Base-by-base conservation (phyloP, 2,797 vertebrate genomes). In the Hylomyscus alleni region DNA sequence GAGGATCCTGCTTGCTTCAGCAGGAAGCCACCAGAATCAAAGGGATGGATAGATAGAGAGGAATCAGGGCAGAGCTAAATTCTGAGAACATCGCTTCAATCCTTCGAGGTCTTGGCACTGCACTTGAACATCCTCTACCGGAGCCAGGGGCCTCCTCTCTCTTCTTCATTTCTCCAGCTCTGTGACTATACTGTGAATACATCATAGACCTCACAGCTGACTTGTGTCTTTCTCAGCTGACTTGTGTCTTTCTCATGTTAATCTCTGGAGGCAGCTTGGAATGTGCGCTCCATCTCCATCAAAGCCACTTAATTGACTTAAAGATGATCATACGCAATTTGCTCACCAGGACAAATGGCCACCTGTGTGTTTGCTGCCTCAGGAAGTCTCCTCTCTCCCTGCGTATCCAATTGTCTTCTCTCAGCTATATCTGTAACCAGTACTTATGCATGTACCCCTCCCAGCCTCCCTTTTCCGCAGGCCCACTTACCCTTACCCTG, bases 231-330 rank as follows among this genome's bases (percentile, higher is more conserved):
- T 83, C 31, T 54, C 75, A 85, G 77, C 81, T 31, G 2, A n/a
- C n/a, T n/a, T n/a, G n/a, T 44, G 44, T 44, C 44, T 15, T 44
- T 5, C 81, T 69, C 89, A 54, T 56, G 9, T 60, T n/a, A 91
- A 54, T 69, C 89, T 96, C 87, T 83, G 67, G 37, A n/a, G 29
- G 50, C 69, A 0, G 4, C 69, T 83, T 92, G 56, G 65, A 93
- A 90, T 52, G 20, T 75, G 92, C 1, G 9, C 56, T 82, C 58
- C 50, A 24, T 87, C 80, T 40, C 54, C 54, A 34, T 73, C 50
- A 69, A 58, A 91, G 50, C 73, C 31, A 22, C 37, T 65, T 73
- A 84, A 60, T 44, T 90, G 40, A 52, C 72, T 97, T 72, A 93
- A 13, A 73, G 62, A 40, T 93, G 84, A 56, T 89, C 29, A 24